Percentiles rank a stretch among this genome's conserved stretches.
Conservation (phyloP, 2,888 invertebrate genomes). For the Drosophila siamana region DNA sequence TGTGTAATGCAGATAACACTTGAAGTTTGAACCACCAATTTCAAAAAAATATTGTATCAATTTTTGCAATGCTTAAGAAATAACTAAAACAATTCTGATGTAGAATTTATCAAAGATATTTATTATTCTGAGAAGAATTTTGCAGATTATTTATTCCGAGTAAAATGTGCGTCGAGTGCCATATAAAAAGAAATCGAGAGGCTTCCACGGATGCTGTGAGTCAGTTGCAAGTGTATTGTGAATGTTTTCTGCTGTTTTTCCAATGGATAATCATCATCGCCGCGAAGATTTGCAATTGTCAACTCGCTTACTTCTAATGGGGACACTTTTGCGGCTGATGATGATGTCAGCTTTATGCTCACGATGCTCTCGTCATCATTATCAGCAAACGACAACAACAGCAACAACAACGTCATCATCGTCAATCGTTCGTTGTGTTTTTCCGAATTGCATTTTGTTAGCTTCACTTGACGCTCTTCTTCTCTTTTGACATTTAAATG, state of each 20-base stretch:
- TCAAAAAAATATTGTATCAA: too few relatives aligned
- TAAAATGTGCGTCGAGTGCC: neutral
- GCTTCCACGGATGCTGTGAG: slow-evolving; percentile 22
- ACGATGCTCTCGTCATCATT: slow-evolving; percentile 36
- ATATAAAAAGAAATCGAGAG: slow-evolving; percentile 12
- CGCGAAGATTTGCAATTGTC: slow-evolving; percentile 40
- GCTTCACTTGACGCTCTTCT: slow-evolving; percentile 46
- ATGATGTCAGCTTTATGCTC: slow-evolving; percentile 66
- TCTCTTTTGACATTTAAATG: slow-evolving; percentile 64
- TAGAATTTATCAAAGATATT: neutral
- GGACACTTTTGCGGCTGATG: slow-evolving; percentile 34
- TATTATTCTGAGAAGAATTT: neutral
- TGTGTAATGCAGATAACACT: neutral
- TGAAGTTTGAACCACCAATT: too few relatives aligned
- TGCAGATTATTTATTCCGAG: slow-evolving; percentile 7
- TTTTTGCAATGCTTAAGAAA: too few relatives aligned
- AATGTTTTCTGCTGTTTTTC: slow-evolving; percentile 25
- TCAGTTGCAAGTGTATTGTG: slow-evolving; percentile 24
- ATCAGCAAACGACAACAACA: slow-evolving; percentile 46
- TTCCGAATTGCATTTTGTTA: slow-evolving; percentile 59
- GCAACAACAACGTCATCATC: slow-evolving; percentile 23
- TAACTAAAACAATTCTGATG: neutral
- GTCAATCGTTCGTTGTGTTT: slow-evolving; percentile 49
- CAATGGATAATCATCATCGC: slow-evolving; percentile 17
- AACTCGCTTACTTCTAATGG: slow-evolving; percentile 48